Evolutionary conservation across 1,140 invertebrate species (phyloP), one percentile per base, ranked within the genome.

Genomic region (Drosophila simulans): DNA sequence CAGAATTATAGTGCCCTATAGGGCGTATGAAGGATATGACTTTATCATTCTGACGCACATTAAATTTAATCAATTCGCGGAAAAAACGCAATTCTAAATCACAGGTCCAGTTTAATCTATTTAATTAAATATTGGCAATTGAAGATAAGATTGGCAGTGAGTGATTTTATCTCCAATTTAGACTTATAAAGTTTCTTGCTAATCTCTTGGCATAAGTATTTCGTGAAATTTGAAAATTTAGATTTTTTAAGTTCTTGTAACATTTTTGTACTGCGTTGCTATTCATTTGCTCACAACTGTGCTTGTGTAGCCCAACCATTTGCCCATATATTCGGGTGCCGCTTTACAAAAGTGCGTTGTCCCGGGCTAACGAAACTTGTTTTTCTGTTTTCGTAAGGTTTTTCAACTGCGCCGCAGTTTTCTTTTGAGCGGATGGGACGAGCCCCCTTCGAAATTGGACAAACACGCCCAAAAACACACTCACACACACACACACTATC

Each of bases 381-480:
- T 70, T 70, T 70, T 37, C 42, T 70, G 46, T 57, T 68, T 64
- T 64, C 46, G 34, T 22, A 25, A 22, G 1, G 56, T 49, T 52
- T 65, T 43, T 51, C 48, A 74, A 74, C 42, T 76, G 72, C 60
- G 71, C n/a, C 53, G 60, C 34, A 76, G 60, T 66, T 76, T 76
- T 43, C 35, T 11, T 35, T 20, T 27, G 40, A 57, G 20, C 27
- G 27, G 27, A 31, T 8, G 27, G 35, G 72, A 76, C 72, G 72
- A 76, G 72, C 72, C 72, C 72, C 72, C 60, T 35, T 37, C 5
- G 51, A 56, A 75, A 40, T 22, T 56, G 46, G 48, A 43, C 60
- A 65, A 37, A 65, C 59, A 27, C 59, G 49, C 58, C 20, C 48
- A n/a, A 34, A 35, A n/a, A 17, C 17, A 17, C 17, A 22, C 20